A percentile compares a stretch with the other conserved stretches of the same genome.
phyloP scores from a whole-genome alignment of 1,140 invertebrate genomes.

The Caerostris darwini region DNA sequence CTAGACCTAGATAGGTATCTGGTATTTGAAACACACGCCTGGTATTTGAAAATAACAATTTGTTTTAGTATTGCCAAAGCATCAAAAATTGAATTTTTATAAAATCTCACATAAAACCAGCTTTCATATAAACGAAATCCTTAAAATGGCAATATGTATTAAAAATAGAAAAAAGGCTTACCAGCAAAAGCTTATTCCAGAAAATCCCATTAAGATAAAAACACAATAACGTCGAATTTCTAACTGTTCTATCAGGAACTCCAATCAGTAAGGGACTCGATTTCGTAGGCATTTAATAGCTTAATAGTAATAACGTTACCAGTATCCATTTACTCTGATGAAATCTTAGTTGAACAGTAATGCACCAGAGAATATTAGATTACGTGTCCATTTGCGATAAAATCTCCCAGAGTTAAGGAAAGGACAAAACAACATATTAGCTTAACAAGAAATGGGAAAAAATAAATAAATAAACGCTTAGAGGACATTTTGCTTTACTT shows the following conservation, averaged over 20 bases:
- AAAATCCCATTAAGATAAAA: not conserved
- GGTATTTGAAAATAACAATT: too few relatives aligned
- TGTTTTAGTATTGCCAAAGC: not conserved
- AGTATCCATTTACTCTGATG: not conserved
- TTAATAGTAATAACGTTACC: not conserved
- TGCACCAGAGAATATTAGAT: not conserved
- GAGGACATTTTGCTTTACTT: too few relatives aligned
- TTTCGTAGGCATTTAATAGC: not conserved
- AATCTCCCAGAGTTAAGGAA: not conserved
- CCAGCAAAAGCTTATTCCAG: not conserved
- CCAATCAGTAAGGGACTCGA: not conserved
- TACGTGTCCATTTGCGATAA: not conserved
- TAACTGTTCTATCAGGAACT: not conserved
- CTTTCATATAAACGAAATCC: not conserved
- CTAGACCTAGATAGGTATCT: too few relatives aligned
- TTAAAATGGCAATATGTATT: not conserved
- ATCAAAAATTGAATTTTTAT: not conserved
- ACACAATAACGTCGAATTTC: not conserved
- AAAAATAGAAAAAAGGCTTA: not conserved
- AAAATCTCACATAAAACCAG: not conserved
- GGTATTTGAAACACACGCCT: too few relatives aligned
- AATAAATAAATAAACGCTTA: too few relatives aligned
- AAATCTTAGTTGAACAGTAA: not conserved
- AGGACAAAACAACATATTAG: too few relatives aligned
- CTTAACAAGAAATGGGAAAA: too few relatives aligned